phyloP scores from a whole-genome alignment of 2,113 vertebrate genomes.

The Crotalus viridis region DNA sequence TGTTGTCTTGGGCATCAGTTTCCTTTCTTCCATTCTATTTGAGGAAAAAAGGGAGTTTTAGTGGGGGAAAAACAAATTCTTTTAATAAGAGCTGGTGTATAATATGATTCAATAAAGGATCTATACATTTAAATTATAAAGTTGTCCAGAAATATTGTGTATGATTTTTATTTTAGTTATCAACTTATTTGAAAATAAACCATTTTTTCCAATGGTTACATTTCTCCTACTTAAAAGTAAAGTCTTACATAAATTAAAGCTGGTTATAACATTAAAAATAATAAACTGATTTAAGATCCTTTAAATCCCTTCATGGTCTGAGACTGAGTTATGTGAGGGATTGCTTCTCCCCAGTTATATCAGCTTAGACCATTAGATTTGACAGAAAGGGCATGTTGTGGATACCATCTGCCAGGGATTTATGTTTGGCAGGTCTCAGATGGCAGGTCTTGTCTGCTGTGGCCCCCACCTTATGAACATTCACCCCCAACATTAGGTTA shows the following conservation, averaged over 20 bases:
- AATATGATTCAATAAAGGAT: background rate
- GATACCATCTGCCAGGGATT: background rate
- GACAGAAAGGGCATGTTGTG: background rate
- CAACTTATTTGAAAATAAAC: background rate
- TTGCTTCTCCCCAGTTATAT: background rate
- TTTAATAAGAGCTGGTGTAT: background rate
- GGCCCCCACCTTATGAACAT: background rate
- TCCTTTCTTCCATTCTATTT: background rate
- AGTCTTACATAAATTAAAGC: background rate
- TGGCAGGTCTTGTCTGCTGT: background rate
- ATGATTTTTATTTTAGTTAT: background rate
- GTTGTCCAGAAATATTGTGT: background rate
- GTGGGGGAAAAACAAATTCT: background rate
- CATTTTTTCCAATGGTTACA: background rate
- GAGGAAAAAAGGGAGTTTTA: background rate
- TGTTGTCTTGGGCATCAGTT: background rate
- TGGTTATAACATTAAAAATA: background rate
- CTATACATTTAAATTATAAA: background rate
- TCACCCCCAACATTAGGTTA: background rate
- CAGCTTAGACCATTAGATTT: background rate
- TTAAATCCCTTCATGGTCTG: background rate
- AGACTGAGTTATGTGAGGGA: background rate
- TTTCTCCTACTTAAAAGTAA: background rate
- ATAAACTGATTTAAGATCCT: background rate
- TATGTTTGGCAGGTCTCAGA: background rate